Evolutionary conservation across 1,140 invertebrate species (phyloP).

Genomic region (Archivesica marissinica): DNA sequence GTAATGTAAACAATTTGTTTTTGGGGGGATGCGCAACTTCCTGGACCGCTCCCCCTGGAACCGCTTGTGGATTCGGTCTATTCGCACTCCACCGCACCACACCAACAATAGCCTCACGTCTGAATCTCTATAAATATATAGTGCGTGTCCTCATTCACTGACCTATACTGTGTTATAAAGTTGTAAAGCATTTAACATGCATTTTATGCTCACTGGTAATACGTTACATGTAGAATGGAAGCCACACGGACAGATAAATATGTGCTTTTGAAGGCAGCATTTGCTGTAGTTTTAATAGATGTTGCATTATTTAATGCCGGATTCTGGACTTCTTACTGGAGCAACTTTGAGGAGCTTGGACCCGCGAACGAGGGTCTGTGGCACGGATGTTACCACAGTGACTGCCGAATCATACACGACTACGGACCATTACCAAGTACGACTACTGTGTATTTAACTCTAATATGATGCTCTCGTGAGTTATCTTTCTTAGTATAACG

Average conservation of each 20-base stretch:
- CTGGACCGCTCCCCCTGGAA: too few species aligned
- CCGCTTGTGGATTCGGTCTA: too few species aligned
- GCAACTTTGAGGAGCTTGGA: neutral
- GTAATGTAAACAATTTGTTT: too few species aligned
- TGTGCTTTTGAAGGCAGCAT: neutral
- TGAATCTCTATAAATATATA: too few species aligned
- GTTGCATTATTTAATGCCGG: neutral
- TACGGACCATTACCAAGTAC: conserved; percentile 26
- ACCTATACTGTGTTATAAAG: too few species aligned
- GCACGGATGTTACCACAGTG: neutral
- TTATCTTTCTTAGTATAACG: conserved; percentile 10
- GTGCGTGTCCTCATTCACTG: too few species aligned
- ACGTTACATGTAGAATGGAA: neutral
- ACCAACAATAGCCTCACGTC: too few species aligned
- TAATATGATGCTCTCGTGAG: neutral
- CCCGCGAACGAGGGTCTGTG: conserved; percentile 9
- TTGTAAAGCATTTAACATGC: too few species aligned
- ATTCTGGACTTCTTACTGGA: conserved; percentile 6
- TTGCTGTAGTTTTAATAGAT: neutral
- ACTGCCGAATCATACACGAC: neutral
- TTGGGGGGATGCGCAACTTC: too few species aligned
- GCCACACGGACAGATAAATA: neutral
- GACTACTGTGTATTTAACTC: neutral
- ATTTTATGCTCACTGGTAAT: too few species aligned
- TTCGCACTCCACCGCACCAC: too few species aligned